Conservation (phyloP, 2,113 vertebrate genomes). For the Aptenodytes patagonicus region DNA sequence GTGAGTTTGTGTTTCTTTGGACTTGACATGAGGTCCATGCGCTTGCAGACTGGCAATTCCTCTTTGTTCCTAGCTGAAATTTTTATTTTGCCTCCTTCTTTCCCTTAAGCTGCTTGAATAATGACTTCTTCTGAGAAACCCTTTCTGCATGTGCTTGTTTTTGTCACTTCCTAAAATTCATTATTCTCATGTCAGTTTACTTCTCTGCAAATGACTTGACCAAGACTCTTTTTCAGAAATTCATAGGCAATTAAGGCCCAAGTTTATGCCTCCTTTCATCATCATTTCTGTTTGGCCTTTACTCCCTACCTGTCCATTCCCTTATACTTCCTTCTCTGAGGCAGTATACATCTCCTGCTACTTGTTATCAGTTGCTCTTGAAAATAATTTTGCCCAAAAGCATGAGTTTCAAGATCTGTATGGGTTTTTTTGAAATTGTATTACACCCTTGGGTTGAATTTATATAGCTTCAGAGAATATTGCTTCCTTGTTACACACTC, state of each 20-base stretch:
- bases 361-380: background rate
- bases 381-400: background rate
- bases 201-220: background rate
- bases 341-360: background rate
- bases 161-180: background rate
- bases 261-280: background rate
- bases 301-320: background rate
- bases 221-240: background rate
- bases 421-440: fast-evolving
- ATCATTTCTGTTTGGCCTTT: background rate
- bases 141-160: background rate
- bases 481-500: background rate
- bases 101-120: background rate
- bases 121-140: background rate
- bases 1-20: background rate
- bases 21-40: background rate
- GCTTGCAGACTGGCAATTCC: background rate
- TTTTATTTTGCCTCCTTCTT: background rate
- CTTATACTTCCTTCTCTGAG: background rate
- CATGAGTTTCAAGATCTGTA: background rate
- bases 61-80: background rate
- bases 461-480: background rate
- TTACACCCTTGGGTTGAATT: background rate
- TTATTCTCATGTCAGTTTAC: background rate
- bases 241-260: background rate